phyloP scores from a whole-genome alignment of 2,797 vertebrate genomes.

The Podarcis lilfordi region DNA sequence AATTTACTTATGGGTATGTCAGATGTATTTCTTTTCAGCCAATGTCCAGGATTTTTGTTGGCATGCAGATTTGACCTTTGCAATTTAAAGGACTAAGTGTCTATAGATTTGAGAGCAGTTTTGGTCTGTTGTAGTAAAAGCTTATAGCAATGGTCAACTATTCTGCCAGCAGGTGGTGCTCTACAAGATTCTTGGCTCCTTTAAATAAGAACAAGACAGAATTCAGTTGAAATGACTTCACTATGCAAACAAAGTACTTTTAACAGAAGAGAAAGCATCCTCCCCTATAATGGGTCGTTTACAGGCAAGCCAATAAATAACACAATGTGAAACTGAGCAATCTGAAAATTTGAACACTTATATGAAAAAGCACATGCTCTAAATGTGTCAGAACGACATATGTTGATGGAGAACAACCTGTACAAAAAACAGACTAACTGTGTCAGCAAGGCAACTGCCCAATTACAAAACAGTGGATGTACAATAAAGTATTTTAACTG shows the following conservation, averaged over 20 bases:
- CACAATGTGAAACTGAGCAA: slow-evolving; percentile 74
- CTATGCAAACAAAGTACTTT: slow-evolving; percentile 72
- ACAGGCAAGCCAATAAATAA: slow-evolving; percentile 73
- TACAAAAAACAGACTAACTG: slow-evolving; percentile 72
- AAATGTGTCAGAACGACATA: slow-evolving; percentile 79
- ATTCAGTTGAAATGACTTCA: slow-evolving; percentile 65
- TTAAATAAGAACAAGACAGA: slow-evolving; percentile 61
- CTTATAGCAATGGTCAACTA: slow-evolving; percentile 59
- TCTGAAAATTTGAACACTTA: slow-evolving; percentile 74
- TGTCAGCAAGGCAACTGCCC: slow-evolving; percentile 71
- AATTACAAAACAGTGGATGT: slow-evolving; percentile 76
- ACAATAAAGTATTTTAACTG: slow-evolving; percentile 65
- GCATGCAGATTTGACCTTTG: slow-evolving; percentile 52
- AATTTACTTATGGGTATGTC: slow-evolving; percentile 45
- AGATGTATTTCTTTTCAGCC: slow-evolving; percentile 42
- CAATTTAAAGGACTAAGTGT: slow-evolving; percentile 39
- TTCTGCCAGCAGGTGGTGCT: slow-evolving; percentile 78
- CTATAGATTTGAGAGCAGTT: slow-evolving; percentile 46
- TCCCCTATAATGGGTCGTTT: slow-evolving; percentile 73
- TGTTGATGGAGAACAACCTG: slow-evolving; percentile 72
- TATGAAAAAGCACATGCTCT: slow-evolving; percentile 82
- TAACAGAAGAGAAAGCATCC: slow-evolving; percentile 66
- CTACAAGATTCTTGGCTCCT: slow-evolving; percentile 59
- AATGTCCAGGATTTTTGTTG: slow-evolving; percentile 56
- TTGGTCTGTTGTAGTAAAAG: slow-evolving; percentile 54